Conservation (phyloP, 2,888 invertebrate genomes). For the Anorthoa munda region DNA sequence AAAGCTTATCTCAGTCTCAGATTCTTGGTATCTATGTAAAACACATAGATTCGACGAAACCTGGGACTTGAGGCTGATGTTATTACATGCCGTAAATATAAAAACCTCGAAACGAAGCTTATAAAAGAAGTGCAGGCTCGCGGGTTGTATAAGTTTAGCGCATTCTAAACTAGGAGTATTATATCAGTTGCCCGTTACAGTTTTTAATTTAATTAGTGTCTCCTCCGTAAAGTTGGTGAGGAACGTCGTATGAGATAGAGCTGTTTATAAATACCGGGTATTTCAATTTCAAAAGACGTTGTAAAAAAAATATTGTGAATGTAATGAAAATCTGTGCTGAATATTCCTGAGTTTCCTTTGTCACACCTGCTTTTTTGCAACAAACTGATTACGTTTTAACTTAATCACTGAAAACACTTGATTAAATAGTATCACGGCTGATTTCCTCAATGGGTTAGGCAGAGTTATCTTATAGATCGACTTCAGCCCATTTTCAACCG, state of each 20-base stretch:
- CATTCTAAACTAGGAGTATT: conserved; percentile 14
- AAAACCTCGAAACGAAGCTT: not conserved
- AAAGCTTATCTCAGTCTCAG: too few relatives aligned
- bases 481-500: too few relatives aligned
- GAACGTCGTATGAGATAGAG: not conserved
- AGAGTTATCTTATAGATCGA: too few relatives aligned
- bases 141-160: not conserved
- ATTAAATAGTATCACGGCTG: too few relatives aligned
- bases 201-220: conserved; percentile 34
- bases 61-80: not conserved
- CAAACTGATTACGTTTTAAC: too few relatives aligned
- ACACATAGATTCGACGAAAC: too few relatives aligned
- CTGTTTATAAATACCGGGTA: not conserved
- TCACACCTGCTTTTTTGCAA: too few relatives aligned
- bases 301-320: not conserved
- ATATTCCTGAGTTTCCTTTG: too few relatives aligned
- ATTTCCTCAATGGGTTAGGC: too few relatives aligned
- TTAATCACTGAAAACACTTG: too few relatives aligned
- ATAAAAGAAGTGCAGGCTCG: not conserved
- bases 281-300: not conserved
- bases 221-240: not conserved
- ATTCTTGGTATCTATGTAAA: not conserved
- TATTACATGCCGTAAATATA: not conserved
- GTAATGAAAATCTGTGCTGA: not conserved
- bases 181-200: conserved; percentile 16